These are phyloP conservation scores for Eptesicus fuscus DNA, from an alignment of 2,113 vertebrate genomes.

Conservation along the genomic window DNA sequence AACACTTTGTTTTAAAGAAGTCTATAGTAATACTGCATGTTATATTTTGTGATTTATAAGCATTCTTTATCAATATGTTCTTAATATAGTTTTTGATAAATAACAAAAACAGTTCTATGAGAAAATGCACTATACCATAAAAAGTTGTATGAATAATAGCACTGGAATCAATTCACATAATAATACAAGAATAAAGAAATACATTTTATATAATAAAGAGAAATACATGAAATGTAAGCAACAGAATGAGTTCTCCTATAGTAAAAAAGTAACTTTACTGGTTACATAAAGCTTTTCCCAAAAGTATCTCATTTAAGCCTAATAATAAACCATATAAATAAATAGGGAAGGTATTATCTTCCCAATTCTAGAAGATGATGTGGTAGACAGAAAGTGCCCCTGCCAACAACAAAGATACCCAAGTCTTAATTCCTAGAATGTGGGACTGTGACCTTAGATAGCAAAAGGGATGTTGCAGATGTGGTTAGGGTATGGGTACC, in stretches of 20 bases:
- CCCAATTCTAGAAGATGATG: neutral
- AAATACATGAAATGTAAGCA: neutral
- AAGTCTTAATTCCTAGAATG: neutral
- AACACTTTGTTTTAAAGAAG: neutral
- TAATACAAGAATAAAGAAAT: neutral
- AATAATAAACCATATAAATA: neutral
- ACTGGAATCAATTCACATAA: slow-evolving; percentile 26
- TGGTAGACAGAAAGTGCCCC: neutral
- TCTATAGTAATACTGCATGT: neutral
- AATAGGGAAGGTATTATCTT: neutral
- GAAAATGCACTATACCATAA: neutral
- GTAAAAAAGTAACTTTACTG: neutral
- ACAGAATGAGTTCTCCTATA: neutral
- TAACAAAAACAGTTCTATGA: neutral
- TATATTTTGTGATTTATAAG: neutral
- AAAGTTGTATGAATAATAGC: neutral
- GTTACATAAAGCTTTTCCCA: neutral
- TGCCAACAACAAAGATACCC: neutral
- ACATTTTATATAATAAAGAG: neutral
- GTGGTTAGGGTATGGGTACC: neutral
- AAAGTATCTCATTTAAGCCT: neutral
- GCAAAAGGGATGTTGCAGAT: neutral
- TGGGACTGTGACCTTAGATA: neutral
- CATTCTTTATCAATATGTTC: neutral
- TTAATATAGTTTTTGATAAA: neutral